phyloP scores from a whole-genome alignment of 2,888 invertebrate genomes.

The Orthonychiurus folsomi region DNA sequence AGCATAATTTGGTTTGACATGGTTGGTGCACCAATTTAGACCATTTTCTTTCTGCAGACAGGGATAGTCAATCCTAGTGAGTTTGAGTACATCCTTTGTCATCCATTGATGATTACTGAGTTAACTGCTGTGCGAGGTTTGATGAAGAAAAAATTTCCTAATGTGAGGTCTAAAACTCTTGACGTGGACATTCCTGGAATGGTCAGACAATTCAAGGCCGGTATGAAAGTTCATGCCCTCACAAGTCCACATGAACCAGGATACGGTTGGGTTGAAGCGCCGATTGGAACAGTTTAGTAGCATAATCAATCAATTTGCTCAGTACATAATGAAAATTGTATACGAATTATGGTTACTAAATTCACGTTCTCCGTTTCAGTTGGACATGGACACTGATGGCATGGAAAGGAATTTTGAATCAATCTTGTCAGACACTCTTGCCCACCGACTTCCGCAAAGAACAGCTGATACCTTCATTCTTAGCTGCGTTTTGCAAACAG shows the following conservation, averaged over 20 bases:
- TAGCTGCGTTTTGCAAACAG: conserved; percentile 48
- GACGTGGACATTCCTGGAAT: conserved; percentile 55
- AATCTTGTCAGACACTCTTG: conserved; percentile 52
- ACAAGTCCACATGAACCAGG: conserved; percentile 59
- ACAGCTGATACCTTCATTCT: conserved; percentile 52
- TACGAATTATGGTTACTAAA: no score
- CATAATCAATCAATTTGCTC: no score
- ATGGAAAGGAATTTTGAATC: conserved; percentile 64
- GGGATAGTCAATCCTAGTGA: conserved; percentile 48
- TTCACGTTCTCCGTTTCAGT: no score
- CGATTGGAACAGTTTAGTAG: conserved; percentile 68
- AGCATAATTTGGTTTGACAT: neutral
- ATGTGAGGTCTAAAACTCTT: conserved; percentile 50
- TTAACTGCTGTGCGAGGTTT: conserved; percentile 65
- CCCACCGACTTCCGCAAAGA: conserved; percentile 23
- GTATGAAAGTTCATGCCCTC: conserved; percentile 58
- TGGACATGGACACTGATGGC: conserved; percentile 61
- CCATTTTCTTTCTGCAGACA: conserved; percentile 35
- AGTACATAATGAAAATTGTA: no score
- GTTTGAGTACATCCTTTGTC: conserved; percentile 65
- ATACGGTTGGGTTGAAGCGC: conserved; percentile 58
- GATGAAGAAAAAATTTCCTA: conserved; percentile 66
- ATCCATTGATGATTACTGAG: conserved; percentile 70
- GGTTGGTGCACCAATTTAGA: neutral
- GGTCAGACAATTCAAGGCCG: conserved; percentile 58